A percentile compares a stretch with the other conserved stretches of the same genome.
Conservation (phyloP, 30 jellyfish, hydroid and myxozoan genomes). For the Mastigias papua region DNA sequence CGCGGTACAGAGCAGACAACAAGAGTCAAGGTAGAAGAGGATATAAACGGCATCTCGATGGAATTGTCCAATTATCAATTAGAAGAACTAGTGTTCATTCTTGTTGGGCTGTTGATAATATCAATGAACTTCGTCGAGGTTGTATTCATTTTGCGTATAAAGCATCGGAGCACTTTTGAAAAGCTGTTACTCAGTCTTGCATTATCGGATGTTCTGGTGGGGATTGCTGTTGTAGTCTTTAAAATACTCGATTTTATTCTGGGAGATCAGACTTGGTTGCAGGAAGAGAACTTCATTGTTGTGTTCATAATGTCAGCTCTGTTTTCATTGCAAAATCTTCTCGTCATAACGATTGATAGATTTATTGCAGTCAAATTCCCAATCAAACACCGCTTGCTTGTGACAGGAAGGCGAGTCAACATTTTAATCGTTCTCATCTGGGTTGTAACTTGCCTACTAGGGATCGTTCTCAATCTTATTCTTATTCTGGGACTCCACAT, state of each 20-base stretch:
- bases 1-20: no score
- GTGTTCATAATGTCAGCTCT: background rate
- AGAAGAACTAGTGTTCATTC: background rate
- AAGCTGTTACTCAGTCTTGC: conserved; percentile 37
- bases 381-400: conserved; percentile 28
- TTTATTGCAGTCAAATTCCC: conserved; percentile 39
- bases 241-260: background rate
- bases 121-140: background rate
- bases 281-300: background rate
- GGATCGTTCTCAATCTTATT: background rate
- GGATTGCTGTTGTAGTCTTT: background rate
- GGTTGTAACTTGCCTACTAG: background rate
- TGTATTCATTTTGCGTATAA: background rate
- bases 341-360: conserved; percentile 26
- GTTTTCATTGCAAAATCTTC: conserved; percentile 6
- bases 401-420: background rate
- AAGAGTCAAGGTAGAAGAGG: background rate
- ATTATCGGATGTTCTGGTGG: background rate
- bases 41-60: background rate
- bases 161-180: background rate
- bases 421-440: background rate
- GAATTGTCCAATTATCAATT: background rate
- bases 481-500: background rate
- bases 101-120: background rate
- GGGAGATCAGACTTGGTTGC: background rate